Evolutionary conservation across 2,113 vertebrate species (phyloP).

Genomic region (Tupaia chinensis): DNA sequence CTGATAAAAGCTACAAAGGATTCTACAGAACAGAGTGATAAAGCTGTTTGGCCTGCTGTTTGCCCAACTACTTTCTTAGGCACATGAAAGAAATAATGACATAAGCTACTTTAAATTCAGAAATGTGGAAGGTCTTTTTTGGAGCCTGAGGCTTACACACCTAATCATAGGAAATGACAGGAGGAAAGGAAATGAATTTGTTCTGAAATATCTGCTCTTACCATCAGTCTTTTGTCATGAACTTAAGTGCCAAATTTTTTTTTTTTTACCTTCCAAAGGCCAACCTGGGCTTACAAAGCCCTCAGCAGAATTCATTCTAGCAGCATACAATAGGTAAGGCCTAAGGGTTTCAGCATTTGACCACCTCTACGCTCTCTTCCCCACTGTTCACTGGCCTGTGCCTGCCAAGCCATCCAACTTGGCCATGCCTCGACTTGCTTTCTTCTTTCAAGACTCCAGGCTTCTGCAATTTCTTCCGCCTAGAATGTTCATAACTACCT

Average conservation of each 20-base stretch:
- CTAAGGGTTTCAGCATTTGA: neutral
- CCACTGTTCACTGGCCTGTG: fast-evolving
- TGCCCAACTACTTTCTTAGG: slow-evolving; percentile 44
- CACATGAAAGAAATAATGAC: slow-evolving; percentile 58
- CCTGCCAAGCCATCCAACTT: neutral
- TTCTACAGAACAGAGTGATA: neutral
- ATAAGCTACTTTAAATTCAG: slow-evolving; percentile 76
- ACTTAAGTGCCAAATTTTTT: neutral
- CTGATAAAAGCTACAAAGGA: neutral
- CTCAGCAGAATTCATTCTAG: neutral
- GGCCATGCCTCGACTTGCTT: neutral
- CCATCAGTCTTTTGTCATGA: neutral
- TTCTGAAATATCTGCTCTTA: slow-evolving; percentile 30
- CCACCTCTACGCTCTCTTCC: neutral
- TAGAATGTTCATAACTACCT: neutral
- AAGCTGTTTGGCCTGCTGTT: neutral
- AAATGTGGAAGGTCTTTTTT: slow-evolving; percentile 63
- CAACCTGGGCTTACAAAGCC: neutral
- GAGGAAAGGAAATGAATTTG: slow-evolving; percentile 36
- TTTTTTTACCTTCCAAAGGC: neutral
- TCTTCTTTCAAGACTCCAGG: neutral
- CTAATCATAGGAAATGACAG: slow-evolving; percentile 65
- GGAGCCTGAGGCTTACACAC: slow-evolving; percentile 22
- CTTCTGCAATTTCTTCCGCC: neutral
- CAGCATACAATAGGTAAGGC: neutral